Base-by-base conservation (phyloP, 2,888 invertebrate genomes). In the Micoletzkya japonica region DNA sequence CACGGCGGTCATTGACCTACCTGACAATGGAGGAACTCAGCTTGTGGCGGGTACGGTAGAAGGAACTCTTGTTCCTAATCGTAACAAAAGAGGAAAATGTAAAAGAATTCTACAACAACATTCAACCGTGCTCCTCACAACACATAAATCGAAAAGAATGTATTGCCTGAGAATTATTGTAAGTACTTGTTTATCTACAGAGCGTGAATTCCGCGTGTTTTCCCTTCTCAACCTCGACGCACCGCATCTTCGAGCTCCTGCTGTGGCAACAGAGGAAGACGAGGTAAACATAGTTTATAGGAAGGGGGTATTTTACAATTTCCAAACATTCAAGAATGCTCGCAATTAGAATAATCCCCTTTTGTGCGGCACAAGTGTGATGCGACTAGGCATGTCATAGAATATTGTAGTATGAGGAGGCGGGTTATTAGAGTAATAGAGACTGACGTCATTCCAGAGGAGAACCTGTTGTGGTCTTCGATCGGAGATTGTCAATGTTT, bases 21-120 rank as follows among this genome's bases (percentile, higher is more conserved):
- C 83, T 2, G 83, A 84, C 58, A 77, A 79, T 50, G 83, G 82
- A 17, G 83, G 81, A 36, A 84, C 79, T n/a, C 80, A 84, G 69
- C 73, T 83, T 20, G 75, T 83, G n/a, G 80, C 83, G 49, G 82
- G 82, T 82, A 34, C 37, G 54, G n/a, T 24, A 37, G 0, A 24
- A 1, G 0, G 34, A 39, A 4, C n/a, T n/a, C n/a, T n/a, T n/a
- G n/a, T n/a, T n/a, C n/a, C n/a, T n/a, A n/a, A n/a, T n/a, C n/a
- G n/a, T n/a, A n/a, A n/a, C n/a, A n/a, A n/a, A n/a, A n/a, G n/a
- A n/a, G n/a, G n/a, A n/a, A n/a, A n/a, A n/a, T n/a, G n/a, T n/a
- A n/a, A n/a, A n/a, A n/a, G n/a, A n/a, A n/a, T n/a, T n/a, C n/a
- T n/a, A n/a, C n/a, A n/a, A n/a, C n/a, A n/a, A n/a, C n/a, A n/a